Conservation (phyloP, 2,113 vertebrate genomes). For the Platichthys flesus region DNA sequence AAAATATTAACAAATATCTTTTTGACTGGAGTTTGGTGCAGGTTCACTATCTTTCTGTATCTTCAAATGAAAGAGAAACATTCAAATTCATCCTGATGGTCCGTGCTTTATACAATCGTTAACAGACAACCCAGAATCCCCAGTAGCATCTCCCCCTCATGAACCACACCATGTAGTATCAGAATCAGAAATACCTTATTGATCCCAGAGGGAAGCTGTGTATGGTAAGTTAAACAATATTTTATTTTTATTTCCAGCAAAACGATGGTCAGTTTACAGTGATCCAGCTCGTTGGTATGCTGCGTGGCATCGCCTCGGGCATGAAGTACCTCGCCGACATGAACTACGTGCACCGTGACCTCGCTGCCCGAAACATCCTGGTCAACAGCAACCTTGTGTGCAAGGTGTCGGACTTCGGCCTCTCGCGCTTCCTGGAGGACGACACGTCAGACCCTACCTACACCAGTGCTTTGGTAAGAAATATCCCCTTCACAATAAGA, state of each 20-base stretch:
- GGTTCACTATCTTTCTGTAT: too few species aligned
- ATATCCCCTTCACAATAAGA: neutral
- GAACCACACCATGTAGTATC: too few species aligned
- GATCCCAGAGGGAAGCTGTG: too few species aligned
- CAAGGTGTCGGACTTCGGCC: constrained; percentile 97
- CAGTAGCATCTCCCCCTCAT: too few species aligned
- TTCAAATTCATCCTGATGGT: too few species aligned
- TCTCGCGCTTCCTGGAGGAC: constrained; percentile 97
- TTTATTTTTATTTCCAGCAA: constrained; percentile 84
- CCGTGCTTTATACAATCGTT: too few species aligned
- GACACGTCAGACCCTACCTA: constrained; percentile 98
- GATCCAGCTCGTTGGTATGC: constrained; percentile 98
- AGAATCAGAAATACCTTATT: too few species aligned
- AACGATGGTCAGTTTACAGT: constrained; percentile 98
- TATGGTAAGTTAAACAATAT: neutral
- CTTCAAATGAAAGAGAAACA: too few species aligned
- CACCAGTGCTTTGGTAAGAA: constrained; percentile 94
- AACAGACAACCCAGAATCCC: too few species aligned
- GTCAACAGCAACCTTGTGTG: constrained; percentile 99
- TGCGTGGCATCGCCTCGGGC: constrained; percentile 94
- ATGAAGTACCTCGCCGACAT: constrained; percentile 99
- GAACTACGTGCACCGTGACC: constrained; percentile 98
- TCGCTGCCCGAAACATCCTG: constrained; percentile 96
- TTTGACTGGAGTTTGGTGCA: too few species aligned
- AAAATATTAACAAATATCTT: too few species aligned